These are phyloP conservation scores for Dryoscopus gambensis DNA, from an alignment of 2,113 vertebrate species.

Conservation along the genomic window DNA sequence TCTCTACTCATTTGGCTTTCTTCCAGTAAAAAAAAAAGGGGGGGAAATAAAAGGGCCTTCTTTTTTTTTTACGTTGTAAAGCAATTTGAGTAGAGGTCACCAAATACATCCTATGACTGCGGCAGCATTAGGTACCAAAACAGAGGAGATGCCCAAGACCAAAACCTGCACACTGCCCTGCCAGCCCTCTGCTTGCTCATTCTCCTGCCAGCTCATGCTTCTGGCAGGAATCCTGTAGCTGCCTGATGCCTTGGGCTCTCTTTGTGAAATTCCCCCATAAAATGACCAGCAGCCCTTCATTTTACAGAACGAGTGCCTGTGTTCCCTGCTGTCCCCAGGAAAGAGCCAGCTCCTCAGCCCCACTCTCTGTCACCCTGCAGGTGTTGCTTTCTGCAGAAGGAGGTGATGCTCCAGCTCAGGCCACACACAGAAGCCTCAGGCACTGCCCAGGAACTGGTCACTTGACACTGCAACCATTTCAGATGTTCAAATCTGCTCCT, in stretches of 20 bases:
- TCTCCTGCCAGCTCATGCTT: neutral
- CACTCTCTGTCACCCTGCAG: neutral
- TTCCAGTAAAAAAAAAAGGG: neutral
- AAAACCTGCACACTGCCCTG: neutral
- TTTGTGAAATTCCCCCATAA: neutral
- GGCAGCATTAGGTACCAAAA: neutral
- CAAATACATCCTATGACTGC: neutral
- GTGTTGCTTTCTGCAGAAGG: conserved; percentile 17
- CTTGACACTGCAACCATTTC: neutral
- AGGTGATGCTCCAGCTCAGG: conserved; percentile 4
- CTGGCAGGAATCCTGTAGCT: neutral
- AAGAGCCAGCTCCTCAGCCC: neutral
- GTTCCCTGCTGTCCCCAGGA: neutral
- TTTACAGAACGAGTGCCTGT: neutral
- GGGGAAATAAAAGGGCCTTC: neutral
- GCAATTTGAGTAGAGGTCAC: neutral
- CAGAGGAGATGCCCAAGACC: neutral
- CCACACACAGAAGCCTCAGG: neutral
- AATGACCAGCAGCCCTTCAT: neutral
- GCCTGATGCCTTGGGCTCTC: neutral
- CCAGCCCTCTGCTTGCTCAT: neutral
- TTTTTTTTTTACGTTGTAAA: neutral
- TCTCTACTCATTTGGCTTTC: neutral
- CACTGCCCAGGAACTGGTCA: neutral
- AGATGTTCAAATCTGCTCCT: neutral